phyloP scores from a whole-genome alignment of 2,797 vertebrate genomes.

The Alosa sapidissima region DNA sequence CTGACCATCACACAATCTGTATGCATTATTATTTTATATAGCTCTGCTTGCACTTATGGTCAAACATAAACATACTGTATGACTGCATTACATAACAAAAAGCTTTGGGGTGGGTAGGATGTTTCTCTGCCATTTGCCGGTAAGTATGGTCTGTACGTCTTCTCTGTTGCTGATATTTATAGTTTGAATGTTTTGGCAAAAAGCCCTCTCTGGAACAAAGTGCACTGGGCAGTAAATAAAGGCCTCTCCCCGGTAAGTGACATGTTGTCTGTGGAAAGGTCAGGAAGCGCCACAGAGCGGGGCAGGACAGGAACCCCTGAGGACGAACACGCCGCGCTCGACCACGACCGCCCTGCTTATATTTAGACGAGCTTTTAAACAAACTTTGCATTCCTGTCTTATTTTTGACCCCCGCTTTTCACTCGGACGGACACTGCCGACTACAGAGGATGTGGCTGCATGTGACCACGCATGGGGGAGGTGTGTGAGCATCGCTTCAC shows the following conservation, averaged over 20 bases:
- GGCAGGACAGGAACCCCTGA: slow-evolving; percentile 66
- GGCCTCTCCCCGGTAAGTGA: slow-evolving; percentile 28
- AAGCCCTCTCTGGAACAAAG: slow-evolving; percentile 36
- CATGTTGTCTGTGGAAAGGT: slow-evolving; percentile 47
- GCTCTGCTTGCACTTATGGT: neutral
- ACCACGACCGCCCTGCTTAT: slow-evolving; percentile 54
- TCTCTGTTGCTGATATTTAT: slow-evolving; percentile 25
- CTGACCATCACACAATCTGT: neutral
- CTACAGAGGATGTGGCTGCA: slow-evolving; percentile 44
- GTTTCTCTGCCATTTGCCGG: slow-evolving; percentile 41
- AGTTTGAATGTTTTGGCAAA: slow-evolving; percentile 29
- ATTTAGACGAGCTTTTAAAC: slow-evolving; percentile 62
- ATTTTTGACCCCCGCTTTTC: slow-evolving; percentile 35
- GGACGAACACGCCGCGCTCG: slow-evolving; percentile 43
- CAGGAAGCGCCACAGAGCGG: slow-evolving; percentile 63
- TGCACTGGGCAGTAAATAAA: slow-evolving; percentile 55
- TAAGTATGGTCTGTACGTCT: neutral
- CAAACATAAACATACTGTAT: neutral
- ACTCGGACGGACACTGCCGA: slow-evolving; percentile 30
- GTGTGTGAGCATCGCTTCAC: neutral
- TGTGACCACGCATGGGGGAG: slow-evolving; percentile 31
- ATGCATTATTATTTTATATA: neutral
- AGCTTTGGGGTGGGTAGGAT: neutral
- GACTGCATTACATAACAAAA: neutral
- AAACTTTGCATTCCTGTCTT: slow-evolving; percentile 55